These are phyloP conservation scores for Palloptera scutellata DNA, from an alignment of 2,888 invertebrate genomes.

Conservation along the genomic window DNA sequence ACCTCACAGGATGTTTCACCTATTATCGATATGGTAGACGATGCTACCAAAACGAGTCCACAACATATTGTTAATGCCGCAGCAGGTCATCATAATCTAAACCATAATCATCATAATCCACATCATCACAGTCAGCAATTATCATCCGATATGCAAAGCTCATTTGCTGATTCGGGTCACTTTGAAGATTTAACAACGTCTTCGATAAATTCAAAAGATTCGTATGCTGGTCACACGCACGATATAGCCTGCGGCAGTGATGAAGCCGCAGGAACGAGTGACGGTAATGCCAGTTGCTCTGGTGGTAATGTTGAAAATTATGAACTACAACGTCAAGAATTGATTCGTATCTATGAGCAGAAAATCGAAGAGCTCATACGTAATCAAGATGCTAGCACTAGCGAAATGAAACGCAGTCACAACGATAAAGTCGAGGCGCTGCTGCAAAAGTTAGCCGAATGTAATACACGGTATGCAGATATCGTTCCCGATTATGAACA, in stretches of 20 bases:
- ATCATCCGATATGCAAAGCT: constrained; percentile 73
- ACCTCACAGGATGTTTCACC: constrained; percentile 68
- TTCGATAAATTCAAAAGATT: constrained; percentile 80
- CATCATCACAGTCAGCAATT: constrained; percentile 47
- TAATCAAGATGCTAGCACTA: constrained; percentile 70
- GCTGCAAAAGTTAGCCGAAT: constrained; percentile 76
- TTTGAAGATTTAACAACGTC: constrained; percentile 83
- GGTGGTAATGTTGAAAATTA: constrained; percentile 62
- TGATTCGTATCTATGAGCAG: constrained; percentile 77
- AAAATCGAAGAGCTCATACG: constrained; percentile 78
- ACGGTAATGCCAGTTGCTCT: constrained; percentile 40
- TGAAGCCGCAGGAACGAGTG: constrained; percentile 25
- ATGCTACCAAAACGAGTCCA: constrained; percentile 60
- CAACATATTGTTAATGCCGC: constrained; percentile 47
- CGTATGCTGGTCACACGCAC: constrained; percentile 68
- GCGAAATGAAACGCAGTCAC: constrained; percentile 78
- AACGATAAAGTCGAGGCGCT: constrained; percentile 81
- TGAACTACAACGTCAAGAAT: constrained; percentile 73
- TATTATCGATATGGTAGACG: constrained; percentile 67
- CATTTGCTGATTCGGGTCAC: constrained; percentile 86
- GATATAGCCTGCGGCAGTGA: constrained; percentile 62
- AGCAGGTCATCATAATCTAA: constrained; percentile 64
- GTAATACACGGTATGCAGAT: constrained; percentile 81
- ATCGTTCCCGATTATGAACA: constrained; percentile 77
- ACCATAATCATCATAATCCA: constrained; percentile 37